Percentiles rank a stretch among this genome's conserved stretches.
phyloP scores from a whole-genome alignment of 2,888 invertebrate genomes.

The Thera obeliscata region DNA sequence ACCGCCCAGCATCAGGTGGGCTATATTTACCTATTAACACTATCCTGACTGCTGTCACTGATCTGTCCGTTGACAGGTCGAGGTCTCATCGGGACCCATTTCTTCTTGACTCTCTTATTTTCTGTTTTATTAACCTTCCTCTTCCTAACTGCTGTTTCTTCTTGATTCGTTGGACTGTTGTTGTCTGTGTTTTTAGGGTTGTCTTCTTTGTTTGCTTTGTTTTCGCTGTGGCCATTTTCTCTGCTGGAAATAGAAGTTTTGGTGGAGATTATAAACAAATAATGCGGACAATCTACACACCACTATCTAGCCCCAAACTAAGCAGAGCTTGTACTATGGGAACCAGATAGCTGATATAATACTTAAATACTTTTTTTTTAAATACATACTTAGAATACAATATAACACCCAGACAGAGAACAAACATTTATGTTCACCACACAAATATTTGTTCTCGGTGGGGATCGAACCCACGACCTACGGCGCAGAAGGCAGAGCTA shows the following conservation, averaged over 20 bases:
- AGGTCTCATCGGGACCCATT: conserved; percentile 31
- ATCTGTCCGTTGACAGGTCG: conserved; percentile 5
- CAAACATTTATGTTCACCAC: no score
- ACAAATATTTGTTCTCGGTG: no score
- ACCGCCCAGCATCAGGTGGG: background rate
- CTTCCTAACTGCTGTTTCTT: conserved; percentile 8
- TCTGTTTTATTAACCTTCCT: conserved; percentile 5
- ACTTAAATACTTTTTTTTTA: no score
- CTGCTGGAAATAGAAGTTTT: background rate
- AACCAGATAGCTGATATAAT: no score
- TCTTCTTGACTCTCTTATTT: conserved; percentile 27
- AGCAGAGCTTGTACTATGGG: no score
- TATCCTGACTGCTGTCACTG: conserved; percentile 32
- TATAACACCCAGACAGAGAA: no score
- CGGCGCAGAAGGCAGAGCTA: no score
- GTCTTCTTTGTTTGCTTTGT: background rate
- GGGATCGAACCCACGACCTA: no score
- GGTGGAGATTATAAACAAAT: background rate
- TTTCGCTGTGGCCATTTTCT: conserved; percentile 4
- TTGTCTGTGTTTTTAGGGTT: conserved; percentile 1
- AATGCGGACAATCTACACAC: no score
- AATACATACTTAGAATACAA: no score
- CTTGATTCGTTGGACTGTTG: conserved; percentile 6
- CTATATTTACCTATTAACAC: conserved; percentile 29
- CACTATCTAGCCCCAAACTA: no score